These are phyloP conservation scores for Austrolebias charrua DNA, from an alignment of 2,797 vertebrate species.

Conservation along the genomic window DNA sequence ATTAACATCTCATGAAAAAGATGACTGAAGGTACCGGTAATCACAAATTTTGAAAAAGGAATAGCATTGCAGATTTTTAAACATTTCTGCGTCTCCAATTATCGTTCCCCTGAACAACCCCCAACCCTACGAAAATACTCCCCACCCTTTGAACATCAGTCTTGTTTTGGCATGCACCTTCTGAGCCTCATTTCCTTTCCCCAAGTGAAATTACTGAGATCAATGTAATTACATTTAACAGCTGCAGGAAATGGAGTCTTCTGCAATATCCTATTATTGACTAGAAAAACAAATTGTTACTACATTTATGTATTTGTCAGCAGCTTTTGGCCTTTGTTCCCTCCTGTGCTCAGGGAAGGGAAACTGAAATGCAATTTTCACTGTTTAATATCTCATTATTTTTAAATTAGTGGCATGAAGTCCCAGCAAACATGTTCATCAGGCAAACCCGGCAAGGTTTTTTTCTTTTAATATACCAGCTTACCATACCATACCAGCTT, in stretches of 20 bases:
- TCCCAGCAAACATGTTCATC: slow-evolving; percentile 59
- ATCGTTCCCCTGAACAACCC: slow-evolving; percentile 7
- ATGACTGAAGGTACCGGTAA: slow-evolving; percentile 11
- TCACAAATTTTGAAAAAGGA: slow-evolving; percentile 7
- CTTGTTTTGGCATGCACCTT: slow-evolving; percentile 36
- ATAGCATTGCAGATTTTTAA: slow-evolving; percentile 14
- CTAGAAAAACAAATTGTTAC: slow-evolving; percentile 58
- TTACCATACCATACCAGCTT: too few relatives aligned
- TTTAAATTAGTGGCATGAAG: slow-evolving; percentile 62
- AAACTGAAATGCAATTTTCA: slow-evolving; percentile 63
- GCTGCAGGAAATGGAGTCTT: slow-evolving; percentile 63
- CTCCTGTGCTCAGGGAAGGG: slow-evolving; percentile 53
- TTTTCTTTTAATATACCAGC: too few relatives aligned
- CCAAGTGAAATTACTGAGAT: slow-evolving; percentile 66
- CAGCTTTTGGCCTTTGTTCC: slow-evolving; percentile 51
- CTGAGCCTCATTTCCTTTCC: slow-evolving; percentile 58
- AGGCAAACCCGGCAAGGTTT: slow-evolving; percentile 31
- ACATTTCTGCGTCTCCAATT: slow-evolving; percentile 5
- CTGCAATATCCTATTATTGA: slow-evolving; percentile 58
- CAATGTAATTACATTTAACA: slow-evolving; percentile 68
- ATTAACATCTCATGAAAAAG: slow-evolving; percentile 46
- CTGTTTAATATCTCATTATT: slow-evolving; percentile 69
- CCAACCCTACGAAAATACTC: slow-evolving; percentile 1
- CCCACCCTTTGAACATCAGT: slow-evolving; percentile 8
- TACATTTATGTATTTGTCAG: slow-evolving; percentile 57